Evolutionary conservation across 2,797 vertebrate species (phyloP), one percentile per base, ranked within the genome.

Genomic region (Malacoraja senta): DNA sequence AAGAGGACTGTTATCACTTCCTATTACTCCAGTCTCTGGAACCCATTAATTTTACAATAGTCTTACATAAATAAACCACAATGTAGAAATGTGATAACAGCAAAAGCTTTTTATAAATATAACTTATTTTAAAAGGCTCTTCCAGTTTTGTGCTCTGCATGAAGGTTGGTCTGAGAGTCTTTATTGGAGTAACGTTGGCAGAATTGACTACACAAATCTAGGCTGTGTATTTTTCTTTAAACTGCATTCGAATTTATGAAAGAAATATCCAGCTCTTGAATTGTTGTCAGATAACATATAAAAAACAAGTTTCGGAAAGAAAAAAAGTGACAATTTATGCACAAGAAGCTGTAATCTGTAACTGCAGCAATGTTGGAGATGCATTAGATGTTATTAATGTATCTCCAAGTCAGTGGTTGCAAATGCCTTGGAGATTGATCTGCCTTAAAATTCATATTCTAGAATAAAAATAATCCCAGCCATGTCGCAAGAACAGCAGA

Each of bases 81-180:
- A 94, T 19, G 1, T 84, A 44, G 44, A 94, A 94, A 94, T 93
- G 93, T 95, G 94, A 95, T 94, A 94, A n/a, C 91, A 24, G 68
- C 93, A 68, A 94, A 93, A 94, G 93, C 77, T 94, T 95, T 94
- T 93, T 94, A 84, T 94, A 95, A 95, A 96, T 94, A 95, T 0
- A 93, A 65, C 17, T 93, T 77, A 91, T 94, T 94, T 94, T 94
- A 94, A 95, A 68, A 95, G 93, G 71, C 77, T 94, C 93, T 93
- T 77, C 93, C 93, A 93, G 93, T 93, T 94, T 80, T 84, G 94
- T 94, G 81, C 81, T 32, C 63, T 94, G 81, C 58, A 93, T 93
- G 71, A 93, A 94, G 94, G 93, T 94, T 94, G 94, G 94, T 83
- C 93, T n/a, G 35, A 88, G 94, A 94, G 78, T 58, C 80, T 93